These are phyloP conservation scores for Steinernema hermaphroditum DNA, from an alignment of 2,888 invertebrate species.

Conservation along the genomic window DNA sequence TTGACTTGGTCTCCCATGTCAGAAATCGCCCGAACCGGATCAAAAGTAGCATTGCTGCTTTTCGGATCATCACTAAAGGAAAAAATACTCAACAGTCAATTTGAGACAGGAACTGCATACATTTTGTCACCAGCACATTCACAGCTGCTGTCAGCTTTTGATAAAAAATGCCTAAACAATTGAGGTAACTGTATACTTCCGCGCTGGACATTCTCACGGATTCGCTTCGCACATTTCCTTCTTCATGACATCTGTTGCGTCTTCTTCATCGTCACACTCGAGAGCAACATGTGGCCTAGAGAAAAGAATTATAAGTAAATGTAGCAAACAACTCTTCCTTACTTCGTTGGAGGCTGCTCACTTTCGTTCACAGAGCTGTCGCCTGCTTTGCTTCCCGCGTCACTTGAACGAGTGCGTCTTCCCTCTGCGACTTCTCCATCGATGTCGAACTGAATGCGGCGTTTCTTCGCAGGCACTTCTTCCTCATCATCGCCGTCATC, in stretches of 20 bases:
- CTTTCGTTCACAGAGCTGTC: not conserved
- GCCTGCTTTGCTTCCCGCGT: not conserved
- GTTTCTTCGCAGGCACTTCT: too few species aligned
- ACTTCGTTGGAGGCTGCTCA: not conserved
- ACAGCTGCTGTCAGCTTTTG: not conserved
- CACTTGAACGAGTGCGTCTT: constrained; percentile 3
- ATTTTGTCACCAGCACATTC: constrained; percentile 26
- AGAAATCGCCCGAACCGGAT: constrained; percentile 94
- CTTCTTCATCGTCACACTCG: constrained; percentile 28
- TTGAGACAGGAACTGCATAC: not conserved
- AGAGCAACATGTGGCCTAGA: not conserved
- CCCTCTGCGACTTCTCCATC: constrained; percentile 26
- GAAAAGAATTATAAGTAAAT: too few species aligned
- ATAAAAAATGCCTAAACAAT: not conserved
- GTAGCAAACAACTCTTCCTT: not conserved
- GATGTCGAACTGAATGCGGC: not conserved
- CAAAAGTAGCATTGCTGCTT: constrained; percentile 76
- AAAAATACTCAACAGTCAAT: not conserved
- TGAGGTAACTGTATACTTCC: not conserved
- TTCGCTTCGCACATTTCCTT: constrained; percentile 8
- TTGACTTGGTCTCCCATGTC: constrained; percentile 97
- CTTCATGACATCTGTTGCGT: not conserved
- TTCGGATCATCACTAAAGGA: constrained; percentile 37
- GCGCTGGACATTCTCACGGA: not conserved
- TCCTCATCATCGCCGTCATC: not conserved